phyloP scores from a whole-genome alignment of 1,140 invertebrate genomes.

The Brachionus sp. region DNA sequence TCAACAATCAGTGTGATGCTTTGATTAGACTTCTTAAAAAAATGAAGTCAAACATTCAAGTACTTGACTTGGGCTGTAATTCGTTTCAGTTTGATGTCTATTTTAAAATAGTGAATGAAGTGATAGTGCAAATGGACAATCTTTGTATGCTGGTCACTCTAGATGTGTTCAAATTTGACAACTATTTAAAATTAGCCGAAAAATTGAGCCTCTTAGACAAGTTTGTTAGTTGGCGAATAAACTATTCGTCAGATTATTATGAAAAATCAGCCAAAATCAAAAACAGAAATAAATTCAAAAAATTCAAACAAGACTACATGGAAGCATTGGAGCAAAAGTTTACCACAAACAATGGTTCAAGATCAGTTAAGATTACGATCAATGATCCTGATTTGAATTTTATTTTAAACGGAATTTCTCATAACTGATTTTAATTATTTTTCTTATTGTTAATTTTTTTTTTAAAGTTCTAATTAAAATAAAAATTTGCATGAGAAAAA shows the following conservation, averaged over 20 bases:
- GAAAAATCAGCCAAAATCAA: constrained; percentile 23
- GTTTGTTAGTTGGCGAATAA: constrained; percentile 27
- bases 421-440: not conserved
- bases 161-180: constrained; percentile 21
- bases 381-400: constrained; percentile 30
- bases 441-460: not conserved
- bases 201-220: not conserved
- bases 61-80: constrained; percentile 24
- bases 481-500: not conserved
- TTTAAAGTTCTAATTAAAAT: not conserved
- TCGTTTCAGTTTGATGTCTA: constrained; percentile 5
- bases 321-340: not conserved
- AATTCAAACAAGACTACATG: not conserved
- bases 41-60: not conserved
- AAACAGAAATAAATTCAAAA: constrained; percentile 21
- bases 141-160: not conserved
- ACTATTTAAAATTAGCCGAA: not conserved
- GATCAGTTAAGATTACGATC: not conserved
- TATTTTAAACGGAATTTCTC: constrained; percentile 15
- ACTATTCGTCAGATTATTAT: constrained; percentile 30
- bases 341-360: not conserved
- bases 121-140: not conserved
- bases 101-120: not conserved
- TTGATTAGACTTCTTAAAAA: not conserved
- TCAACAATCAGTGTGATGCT: not conserved